A percentile compares a stretch with the other conserved stretches of the same genome.
These are phyloP conservation scores for Hippocampus comes DNA, from an alignment of 2,113 vertebrate genomes.

Conservation along the genomic window DNA sequence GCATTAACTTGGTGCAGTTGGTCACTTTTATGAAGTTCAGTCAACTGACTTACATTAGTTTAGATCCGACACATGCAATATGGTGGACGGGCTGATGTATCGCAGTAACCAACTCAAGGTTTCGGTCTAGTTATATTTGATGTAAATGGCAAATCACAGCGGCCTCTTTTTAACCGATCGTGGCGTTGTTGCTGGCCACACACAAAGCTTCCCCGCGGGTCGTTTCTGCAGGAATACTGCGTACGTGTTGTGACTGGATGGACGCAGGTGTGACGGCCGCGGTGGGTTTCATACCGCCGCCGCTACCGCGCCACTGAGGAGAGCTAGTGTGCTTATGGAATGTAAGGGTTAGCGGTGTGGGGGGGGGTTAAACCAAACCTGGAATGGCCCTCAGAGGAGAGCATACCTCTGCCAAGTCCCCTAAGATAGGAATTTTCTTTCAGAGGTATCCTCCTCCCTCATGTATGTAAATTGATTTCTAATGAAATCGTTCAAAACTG, in stretches of 20 bases:
- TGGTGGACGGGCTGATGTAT: not conserved
- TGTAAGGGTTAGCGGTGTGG: not conserved
- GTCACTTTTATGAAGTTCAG: not conserved
- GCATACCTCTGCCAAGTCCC: not conserved
- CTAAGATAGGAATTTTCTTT: not conserved
- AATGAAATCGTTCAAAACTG: not conserved
- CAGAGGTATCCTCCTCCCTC: not conserved
- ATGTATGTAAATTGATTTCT: not conserved
- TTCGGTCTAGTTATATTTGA: not conserved
- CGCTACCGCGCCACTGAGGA: slow-evolving; percentile 6
- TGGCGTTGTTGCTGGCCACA: slow-evolving; percentile 58
- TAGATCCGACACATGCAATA: not conserved
- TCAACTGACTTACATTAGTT: not conserved
- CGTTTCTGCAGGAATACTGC: slow-evolving; percentile 25
- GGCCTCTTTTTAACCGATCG: slow-evolving; percentile 16
- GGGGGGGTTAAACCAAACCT: not conserved
- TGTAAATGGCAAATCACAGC: slow-evolving; percentile 12
- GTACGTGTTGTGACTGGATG: slow-evolving; percentile 48
- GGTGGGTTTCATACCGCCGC: slow-evolving; percentile 47
- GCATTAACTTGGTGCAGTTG: no score
- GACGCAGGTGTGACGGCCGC: slow-evolving; percentile 45
- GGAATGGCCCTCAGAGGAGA: not conserved
- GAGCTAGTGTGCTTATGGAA: slow-evolving; percentile 21
- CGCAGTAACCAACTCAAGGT: not conserved
- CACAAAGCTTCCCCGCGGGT: slow-evolving; percentile 52